These are phyloP conservation scores for Phaethornis superciliosus DNA, from an alignment of 2,113 vertebrate genomes.

Conservation along the genomic window DNA sequence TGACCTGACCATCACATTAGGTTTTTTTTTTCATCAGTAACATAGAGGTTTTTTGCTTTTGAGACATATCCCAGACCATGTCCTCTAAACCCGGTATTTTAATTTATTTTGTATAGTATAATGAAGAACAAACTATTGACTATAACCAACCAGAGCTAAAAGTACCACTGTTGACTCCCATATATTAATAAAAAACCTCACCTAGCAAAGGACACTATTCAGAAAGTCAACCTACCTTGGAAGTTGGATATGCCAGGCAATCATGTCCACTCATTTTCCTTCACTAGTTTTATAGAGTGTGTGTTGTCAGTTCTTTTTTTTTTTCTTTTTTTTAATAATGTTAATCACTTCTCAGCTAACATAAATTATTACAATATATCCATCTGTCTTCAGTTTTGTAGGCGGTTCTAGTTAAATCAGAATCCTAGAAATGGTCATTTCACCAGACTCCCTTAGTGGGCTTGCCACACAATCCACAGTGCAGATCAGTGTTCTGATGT, in stretches of 20 bases:
- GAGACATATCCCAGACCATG: background rate
- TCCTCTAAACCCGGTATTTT: background rate
- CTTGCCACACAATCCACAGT: background rate
- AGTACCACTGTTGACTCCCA: background rate
- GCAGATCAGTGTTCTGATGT: background rate
- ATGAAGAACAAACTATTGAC: background rate
- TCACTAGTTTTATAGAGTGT: background rate
- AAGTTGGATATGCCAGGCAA: background rate
- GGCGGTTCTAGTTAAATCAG: no score
- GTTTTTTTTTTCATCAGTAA: background rate
- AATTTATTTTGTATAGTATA: background rate
- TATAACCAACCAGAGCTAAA: background rate
- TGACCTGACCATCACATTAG: background rate
- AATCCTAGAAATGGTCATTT: background rate
- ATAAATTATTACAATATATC: background rate
- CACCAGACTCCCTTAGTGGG: accelerated
- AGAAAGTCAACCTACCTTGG: background rate
- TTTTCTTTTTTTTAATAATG: background rate
- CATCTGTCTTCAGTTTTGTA: background rate
- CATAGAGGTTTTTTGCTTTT: background rate
- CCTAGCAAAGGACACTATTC: background rate
- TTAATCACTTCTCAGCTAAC: background rate
- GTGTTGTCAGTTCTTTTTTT: background rate
- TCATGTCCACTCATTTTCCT: background rate
- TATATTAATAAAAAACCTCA: background rate